Conservation (phyloP, 2,113 vertebrate species). For the Serilophus lunatus region DNA sequence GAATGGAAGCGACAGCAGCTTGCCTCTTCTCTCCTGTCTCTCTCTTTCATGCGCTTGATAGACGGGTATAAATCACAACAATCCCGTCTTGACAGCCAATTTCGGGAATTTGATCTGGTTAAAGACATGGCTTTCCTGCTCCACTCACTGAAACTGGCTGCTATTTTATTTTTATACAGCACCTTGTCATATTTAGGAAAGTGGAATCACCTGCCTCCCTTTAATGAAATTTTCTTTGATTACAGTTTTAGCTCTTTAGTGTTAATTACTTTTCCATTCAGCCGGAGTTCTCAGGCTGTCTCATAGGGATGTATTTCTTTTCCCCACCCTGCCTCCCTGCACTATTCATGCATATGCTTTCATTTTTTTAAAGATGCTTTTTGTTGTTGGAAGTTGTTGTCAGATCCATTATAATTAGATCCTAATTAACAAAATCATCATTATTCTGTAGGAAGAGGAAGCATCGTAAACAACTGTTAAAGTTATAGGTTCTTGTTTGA, state of each 20-base stretch:
- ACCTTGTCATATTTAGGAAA: conserved; percentile 71
- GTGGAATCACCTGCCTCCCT: conserved; percentile 68
- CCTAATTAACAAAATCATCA: conserved; percentile 53
- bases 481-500: conserved; percentile 22
- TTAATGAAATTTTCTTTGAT: conserved; percentile 82
- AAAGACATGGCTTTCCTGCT: conserved; percentile 89
- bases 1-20: conserved; percentile 84
- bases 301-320: conserved; percentile 44
- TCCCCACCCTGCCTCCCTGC: not conserved
- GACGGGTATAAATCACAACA: conserved; percentile 98
- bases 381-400: conserved; percentile 58
- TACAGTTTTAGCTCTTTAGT: conserved; percentile 79
- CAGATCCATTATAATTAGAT: conserved; percentile 61
- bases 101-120: conserved; percentile 99
- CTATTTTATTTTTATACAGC: conserved; percentile 65
- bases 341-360: conserved; percentile 20
- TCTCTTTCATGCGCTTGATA: conserved; percentile 81
- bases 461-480: conserved; percentile 9
- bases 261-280: conserved; percentile 80
- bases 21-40: conserved; percentile 71
- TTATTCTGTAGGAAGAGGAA: conserved; percentile 48
- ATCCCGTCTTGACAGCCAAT: conserved; percentile 99
- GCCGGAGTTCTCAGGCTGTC: conserved; percentile 63
- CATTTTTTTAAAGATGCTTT: conserved; percentile 61
- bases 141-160: conserved; percentile 68